Evolutionary conservation across 2,797 vertebrate genomes (phyloP).

Genomic region (Acrossocheilus fasciatus): DNA sequence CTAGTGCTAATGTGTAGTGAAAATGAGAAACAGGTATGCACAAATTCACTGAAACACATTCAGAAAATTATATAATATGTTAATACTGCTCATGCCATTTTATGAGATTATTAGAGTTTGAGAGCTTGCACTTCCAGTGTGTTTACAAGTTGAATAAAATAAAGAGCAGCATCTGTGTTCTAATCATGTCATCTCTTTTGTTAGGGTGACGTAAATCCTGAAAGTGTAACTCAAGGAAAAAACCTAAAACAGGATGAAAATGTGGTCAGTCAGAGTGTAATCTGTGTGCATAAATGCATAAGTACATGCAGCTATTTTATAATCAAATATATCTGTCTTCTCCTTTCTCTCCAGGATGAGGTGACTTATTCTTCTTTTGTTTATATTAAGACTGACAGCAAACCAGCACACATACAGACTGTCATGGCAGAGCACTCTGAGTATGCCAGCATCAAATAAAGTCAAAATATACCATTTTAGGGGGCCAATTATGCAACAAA

Average conservation of each 20-base stretch:
- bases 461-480: background rate
- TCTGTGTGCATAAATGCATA: background rate
- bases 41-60: background rate
- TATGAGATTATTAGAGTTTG: background rate
- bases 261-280: background rate
- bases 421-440: background rate
- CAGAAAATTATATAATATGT: background rate
- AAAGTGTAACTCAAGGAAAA: background rate
- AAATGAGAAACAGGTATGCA: background rate
- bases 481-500: background rate
- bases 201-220: background rate
- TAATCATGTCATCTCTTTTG: background rate
- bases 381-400: background rate
- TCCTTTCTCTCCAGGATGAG: background rate
- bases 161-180: no score
- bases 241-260: background rate
- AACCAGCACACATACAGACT: background rate
- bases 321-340: background rate
- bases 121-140: background rate
- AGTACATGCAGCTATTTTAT: background rate
- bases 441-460: constrained; percentile 15
- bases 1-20: background rate
- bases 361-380: constrained; percentile 8
- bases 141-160: background rate
- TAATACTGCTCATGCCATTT: background rate